Evolutionary conservation across 64 coral and sea anemone species (phyloP).

Genomic region (Actinia tenebrosa): DNA sequence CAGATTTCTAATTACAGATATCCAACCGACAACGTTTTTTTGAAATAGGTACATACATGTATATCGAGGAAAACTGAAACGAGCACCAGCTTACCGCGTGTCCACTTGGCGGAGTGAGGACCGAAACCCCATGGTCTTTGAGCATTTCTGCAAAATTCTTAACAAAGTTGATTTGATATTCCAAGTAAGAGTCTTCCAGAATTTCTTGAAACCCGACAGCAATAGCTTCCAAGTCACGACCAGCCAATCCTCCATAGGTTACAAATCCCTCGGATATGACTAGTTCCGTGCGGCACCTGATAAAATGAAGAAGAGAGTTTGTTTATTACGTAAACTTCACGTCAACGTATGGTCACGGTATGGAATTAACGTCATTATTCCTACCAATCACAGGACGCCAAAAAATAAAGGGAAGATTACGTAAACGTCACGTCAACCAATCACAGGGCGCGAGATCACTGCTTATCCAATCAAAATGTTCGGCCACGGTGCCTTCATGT

Average conservation of each 20-base stretch:
- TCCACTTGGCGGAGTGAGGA: constrained; percentile 54
- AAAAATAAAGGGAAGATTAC: no score
- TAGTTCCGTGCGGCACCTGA: constrained; percentile 24
- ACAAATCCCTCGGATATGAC: constrained; percentile 69
- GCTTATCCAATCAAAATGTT: background rate
- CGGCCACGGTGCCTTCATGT: background rate
- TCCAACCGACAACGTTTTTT: no score
- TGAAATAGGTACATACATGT: no score
- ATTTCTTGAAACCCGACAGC: constrained; percentile 51
- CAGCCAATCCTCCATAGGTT: constrained; percentile 59
- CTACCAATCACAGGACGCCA: background rate
- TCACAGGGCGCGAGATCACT: background rate
- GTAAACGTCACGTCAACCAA: background rate
- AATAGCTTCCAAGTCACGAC: constrained; percentile 65
- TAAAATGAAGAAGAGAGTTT: background rate
- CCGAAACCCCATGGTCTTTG: constrained; percentile 19
- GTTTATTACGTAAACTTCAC: background rate
- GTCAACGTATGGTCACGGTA: background rate
- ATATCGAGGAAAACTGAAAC: no score
- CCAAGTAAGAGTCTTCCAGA: constrained; percentile 46
- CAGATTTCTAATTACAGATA: no score
- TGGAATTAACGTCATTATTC: background rate
- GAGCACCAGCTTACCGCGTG: constrained; percentile 35
- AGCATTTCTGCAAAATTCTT: constrained; percentile 48
- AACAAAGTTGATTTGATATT: constrained; percentile 52